These are phyloP conservation scores for Drosophila insularis DNA, from an alignment of 1,140 invertebrate genomes.

Conservation along the genomic window DNA sequence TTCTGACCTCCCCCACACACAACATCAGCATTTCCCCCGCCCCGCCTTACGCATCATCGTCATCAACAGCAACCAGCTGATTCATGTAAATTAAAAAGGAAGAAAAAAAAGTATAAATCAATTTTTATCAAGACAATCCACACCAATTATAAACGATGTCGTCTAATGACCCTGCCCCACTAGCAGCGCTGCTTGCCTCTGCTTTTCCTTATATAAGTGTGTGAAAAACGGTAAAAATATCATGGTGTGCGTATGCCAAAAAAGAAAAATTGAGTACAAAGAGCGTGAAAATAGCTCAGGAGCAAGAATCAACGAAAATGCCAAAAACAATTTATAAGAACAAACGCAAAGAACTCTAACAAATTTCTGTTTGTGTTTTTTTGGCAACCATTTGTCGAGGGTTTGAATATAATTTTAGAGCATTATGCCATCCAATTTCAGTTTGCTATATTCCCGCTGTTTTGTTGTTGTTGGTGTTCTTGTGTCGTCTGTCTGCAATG, in stretches of 20 bases:
- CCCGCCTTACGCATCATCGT: background rate
- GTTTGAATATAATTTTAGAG: constrained; percentile 79
- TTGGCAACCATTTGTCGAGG: constrained; percentile 61
- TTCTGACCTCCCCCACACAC: constrained; percentile 69
- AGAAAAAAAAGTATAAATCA: constrained; percentile 1
- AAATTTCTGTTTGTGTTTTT: constrained; percentile 54
- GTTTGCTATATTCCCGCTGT: constrained; percentile 17
- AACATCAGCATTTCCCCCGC: constrained; percentile 37
- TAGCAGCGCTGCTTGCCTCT: constrained; percentile 25
- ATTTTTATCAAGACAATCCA: constrained; percentile 11
- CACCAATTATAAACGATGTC: constrained; percentile 46
- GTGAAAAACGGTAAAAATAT: constrained; percentile 32
- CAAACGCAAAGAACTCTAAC: constrained; percentile 60
- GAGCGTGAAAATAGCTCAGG: constrained; percentile 55
- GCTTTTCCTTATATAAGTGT: constrained; percentile 63
- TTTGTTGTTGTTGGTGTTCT: constrained; percentile 26
- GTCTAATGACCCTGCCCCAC: constrained; percentile 78
- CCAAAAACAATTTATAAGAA: constrained; percentile 50
- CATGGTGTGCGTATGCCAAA: constrained; percentile 48
- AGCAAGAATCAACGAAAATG: constrained; percentile 39
- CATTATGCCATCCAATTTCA: constrained; percentile 71
- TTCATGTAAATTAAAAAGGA: constrained; percentile 56
- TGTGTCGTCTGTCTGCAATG: constrained; percentile 44
- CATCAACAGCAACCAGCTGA: constrained; percentile 53
- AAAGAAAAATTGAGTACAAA: constrained; percentile 43